phyloP scores from a whole-genome alignment of 2,888 invertebrate species.

The Neoascia interrupta region DNA sequence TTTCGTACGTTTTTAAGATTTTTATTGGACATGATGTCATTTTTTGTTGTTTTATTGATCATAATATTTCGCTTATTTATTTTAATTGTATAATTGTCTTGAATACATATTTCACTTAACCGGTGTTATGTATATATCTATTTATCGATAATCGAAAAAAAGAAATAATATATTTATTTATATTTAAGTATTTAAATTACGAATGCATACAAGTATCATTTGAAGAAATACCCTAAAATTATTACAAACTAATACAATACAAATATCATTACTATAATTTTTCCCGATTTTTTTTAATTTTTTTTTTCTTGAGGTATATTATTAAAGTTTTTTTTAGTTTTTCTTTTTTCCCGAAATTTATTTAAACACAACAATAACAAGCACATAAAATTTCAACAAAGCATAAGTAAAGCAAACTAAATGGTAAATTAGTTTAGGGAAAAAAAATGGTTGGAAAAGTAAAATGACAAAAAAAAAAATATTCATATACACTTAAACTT shows the following conservation, averaged over 20 bases:
- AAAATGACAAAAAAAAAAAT: constrained; percentile 9
- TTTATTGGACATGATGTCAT: constrained; percentile 29
- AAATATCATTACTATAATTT: constrained; percentile 56
- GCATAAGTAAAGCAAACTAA: constrained; percentile 19
- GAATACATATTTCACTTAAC: constrained; percentile 59
- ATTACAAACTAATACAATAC: constrained; percentile 66
- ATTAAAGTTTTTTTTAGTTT: constrained; percentile 6
- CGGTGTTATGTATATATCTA: constrained; percentile 47
- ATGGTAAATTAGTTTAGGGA: constrained; percentile 12
- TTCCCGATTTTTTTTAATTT: constrained; percentile 31
- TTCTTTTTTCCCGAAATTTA: constrained; percentile 45
- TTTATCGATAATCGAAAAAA: constrained; percentile 57
- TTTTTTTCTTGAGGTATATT: constrained; percentile 58
- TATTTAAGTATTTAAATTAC: constrained; percentile 63
- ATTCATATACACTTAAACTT: neutral
- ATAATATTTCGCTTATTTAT: constrained; percentile 44
- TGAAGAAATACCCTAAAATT: constrained; percentile 62
- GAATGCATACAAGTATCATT: constrained; percentile 62
- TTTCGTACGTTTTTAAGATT: neutral
- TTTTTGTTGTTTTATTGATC: constrained; percentile 42
- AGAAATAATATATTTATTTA: constrained; percentile 48
- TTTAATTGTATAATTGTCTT: constrained; percentile 55
- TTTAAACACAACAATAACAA: constrained; percentile 55
- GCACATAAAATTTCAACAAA: constrained; percentile 35
- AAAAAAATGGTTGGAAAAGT: too few relatives aligned